phyloP scores from a whole-genome alignment of 2,113 vertebrate genomes.

The Podarcis muralis region DNA sequence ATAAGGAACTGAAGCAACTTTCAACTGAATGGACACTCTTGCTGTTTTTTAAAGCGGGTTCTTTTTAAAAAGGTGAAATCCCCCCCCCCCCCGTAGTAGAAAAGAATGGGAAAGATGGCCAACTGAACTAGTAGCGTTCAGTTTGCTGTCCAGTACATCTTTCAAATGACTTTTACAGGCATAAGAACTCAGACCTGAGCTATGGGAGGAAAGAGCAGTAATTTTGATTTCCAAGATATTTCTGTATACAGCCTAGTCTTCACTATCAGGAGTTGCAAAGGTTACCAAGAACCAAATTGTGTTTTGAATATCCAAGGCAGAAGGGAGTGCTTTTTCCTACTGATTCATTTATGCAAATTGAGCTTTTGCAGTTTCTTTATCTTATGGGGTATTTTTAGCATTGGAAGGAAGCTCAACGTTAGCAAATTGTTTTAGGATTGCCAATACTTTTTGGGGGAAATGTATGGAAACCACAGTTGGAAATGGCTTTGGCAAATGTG shows the following conservation, averaged over 20 bases:
- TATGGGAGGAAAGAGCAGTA: not conserved
- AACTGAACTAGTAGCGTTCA: not conserved
- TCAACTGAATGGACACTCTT: not conserved
- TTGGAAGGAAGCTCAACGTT: not conserved
- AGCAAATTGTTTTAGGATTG: not conserved
- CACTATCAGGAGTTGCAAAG: not conserved
- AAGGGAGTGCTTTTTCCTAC: not conserved
- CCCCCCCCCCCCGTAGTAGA: too few relatives aligned
- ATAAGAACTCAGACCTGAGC: not conserved
- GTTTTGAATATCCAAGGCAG: not conserved
- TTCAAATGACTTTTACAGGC: not conserved
- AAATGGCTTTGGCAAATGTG: not conserved
- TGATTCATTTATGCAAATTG: not conserved
- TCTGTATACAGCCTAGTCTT: not conserved
- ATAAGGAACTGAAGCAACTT: not conserved
- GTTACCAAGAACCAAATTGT: not conserved
- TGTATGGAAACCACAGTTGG: not conserved
- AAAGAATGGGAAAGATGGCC: too few relatives aligned
- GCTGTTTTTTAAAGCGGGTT: not conserved
- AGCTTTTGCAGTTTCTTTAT: not conserved
- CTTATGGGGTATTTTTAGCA: not conserved
- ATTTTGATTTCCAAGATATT: not conserved
- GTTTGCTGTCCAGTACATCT: not conserved
- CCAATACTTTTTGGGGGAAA: not conserved
- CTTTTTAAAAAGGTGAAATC: not conserved